Percentiles rank a stretch among this genome's conserved stretches.
These are phyloP conservation scores for Ptychochromis oligacanthus DNA, from an alignment of 2,113 vertebrate genomes.

Conservation along the genomic window DNA sequence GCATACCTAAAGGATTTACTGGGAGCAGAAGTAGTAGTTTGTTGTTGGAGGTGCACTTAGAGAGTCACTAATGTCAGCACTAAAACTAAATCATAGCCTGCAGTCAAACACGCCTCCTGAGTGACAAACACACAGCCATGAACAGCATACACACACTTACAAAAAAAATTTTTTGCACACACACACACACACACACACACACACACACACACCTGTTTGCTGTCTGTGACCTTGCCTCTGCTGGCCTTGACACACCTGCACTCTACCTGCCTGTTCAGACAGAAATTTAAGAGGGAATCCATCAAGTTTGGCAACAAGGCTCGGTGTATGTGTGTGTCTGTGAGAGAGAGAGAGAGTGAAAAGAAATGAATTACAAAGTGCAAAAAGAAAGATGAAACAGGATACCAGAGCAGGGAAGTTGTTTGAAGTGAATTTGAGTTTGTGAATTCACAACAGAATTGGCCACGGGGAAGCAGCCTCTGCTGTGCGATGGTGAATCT, in stretches of 20 bases:
- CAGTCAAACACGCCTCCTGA: conserved; percentile 27
- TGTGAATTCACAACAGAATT: conserved; percentile 23
- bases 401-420: background rate
- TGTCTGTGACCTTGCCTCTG: conserved; percentile 17
- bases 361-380: background rate
- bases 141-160: background rate
- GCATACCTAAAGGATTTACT: conserved; percentile 46
- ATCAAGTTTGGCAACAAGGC: conserved; percentile 21
- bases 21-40: conserved; percentile 48
- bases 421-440: conserved; percentile 24
- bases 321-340: background rate
- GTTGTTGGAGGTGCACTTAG: conserved; percentile 53
- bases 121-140: background rate
- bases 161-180: background rate
- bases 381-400: background rate
- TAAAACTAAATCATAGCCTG: conserved; percentile 60
- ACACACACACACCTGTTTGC: conserved; percentile 59
- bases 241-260: conserved; percentile 56
- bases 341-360: background rate
- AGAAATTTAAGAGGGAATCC: conserved; percentile 39
- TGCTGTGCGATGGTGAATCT: conserved; percentile 19
- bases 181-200: conserved; percentile 1
- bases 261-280: conserved; percentile 34
- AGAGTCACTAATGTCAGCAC: conserved; percentile 66
- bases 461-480: conserved; percentile 15